phyloP scores from a whole-genome alignment of 2,888 invertebrate species.

The Deilephila porcellus region DNA sequence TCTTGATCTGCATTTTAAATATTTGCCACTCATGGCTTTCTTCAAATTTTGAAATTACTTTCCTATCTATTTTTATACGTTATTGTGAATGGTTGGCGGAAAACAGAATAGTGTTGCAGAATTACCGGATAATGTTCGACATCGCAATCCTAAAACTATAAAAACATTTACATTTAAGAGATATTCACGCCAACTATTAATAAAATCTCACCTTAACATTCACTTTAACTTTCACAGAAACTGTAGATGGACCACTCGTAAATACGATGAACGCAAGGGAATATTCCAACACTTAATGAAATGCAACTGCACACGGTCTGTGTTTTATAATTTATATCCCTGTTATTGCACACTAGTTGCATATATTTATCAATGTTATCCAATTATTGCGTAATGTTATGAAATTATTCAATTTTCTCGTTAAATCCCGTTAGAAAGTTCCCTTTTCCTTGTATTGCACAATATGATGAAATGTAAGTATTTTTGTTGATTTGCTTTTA shows the following conservation, averaged over 20 bases:
- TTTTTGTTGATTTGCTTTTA: too few species aligned
- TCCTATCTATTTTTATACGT: too few species aligned
- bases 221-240: too few species aligned
- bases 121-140: not conserved
- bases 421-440: not conserved
- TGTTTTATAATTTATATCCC: not conserved
- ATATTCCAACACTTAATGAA: not conserved
- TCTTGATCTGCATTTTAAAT: not conserved
- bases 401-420: not conserved
- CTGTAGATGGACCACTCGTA: too few species aligned
- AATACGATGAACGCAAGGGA: not conserved
- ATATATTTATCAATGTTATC: not conserved
- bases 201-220: not conserved
- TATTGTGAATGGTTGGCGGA: too few species aligned
- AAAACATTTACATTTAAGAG: not conserved
- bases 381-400: not conserved
- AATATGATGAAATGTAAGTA: not conserved
- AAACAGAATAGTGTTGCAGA: too few species aligned
- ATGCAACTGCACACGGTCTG: not conserved
- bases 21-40: too few species aligned
- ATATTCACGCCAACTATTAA: not conserved
- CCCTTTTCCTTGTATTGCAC: not conserved
- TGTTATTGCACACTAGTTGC: not conserved
- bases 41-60: too few species aligned
- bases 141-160: not conserved